Evolutionary conservation across 2,888 invertebrate genomes (phyloP), one percentile per base, ranked within the genome.

Genomic region (Harpalus rubripes): DNA sequence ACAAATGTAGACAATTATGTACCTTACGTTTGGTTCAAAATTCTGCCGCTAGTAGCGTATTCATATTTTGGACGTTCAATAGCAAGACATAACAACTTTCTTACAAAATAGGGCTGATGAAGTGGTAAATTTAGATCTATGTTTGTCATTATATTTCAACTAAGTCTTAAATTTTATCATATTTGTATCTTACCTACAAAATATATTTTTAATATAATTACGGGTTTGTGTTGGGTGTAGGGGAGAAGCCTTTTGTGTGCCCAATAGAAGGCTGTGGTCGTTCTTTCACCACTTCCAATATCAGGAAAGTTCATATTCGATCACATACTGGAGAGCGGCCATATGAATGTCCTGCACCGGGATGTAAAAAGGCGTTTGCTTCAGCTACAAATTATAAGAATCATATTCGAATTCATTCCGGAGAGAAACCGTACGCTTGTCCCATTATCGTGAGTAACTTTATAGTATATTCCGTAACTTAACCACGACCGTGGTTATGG

Each of bases 271-370:
- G 94, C 16, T 95, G 95, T 89, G 93, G 93, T 41, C 92, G 93
- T 86, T 93, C 94, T 0, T 95, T 95, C 88, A 94, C 95, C 0
- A 95, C 95, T 0, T 94, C 94, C 22, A 95, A 95, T 89, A 95
- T 95, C 82, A 91, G 94, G 32, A 95, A 95, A 91, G 93, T 93
- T 72, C 95, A 95, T 88, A 92, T 94, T 58, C 90, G 95, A 65
- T 94, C 94, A 0, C 95, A 95, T 88, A 95, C 95, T 0, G 95
- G 95, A 0, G 94, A 95, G 89, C 90, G 94, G 18, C 95, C 95
- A 0, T 95, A 94, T 88, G 91, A 92, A 41, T 95, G 95, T 88
- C 91, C 91, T 7, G 92, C 93, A 86, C 91, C 91, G 7, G 92
- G 92, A 84, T 95, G 95, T 89, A 93, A 92, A 0, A 93, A 94